Conservation (phyloP, 2,797 vertebrate genomes). For the Odontamblyopus lacepedii region DNA sequence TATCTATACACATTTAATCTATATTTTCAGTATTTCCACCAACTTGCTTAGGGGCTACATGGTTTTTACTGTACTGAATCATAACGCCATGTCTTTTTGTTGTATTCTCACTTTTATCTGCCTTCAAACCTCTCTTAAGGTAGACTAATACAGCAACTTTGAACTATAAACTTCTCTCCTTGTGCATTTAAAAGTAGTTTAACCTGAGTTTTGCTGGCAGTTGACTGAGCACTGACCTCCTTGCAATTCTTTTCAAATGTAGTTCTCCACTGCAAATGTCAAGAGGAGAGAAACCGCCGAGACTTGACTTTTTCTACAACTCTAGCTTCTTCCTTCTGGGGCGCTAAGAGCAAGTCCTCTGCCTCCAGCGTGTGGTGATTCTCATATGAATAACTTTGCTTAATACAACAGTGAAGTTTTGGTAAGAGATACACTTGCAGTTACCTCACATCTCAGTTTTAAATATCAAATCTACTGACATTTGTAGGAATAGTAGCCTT, state of each 20-base stretch:
- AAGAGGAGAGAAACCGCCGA: conserved; percentile 1
- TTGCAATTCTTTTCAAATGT: background rate
- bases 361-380: background rate
- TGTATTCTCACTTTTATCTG: background rate
- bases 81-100: background rate
- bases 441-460: background rate
- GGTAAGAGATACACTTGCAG: background rate
- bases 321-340: conserved; percentile 6
- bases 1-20: no score
- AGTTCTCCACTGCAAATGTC: background rate
- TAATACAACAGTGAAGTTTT: background rate
- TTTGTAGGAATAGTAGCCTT: no score
- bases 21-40: no score
- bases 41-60: no score
- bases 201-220: background rate
- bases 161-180: background rate
- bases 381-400: background rate
- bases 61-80: no score
- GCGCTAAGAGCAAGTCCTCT: background rate
- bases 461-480: background rate
- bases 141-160: background rate
- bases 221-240: conserved; percentile 5
- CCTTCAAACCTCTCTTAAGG: background rate
- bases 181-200: background rate
- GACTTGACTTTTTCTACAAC: conserved; percentile 9